Evolutionary conservation across 2,797 vertebrate species (phyloP), one percentile per base, ranked within the genome.

Genomic region (Brachyalestes nurse): DNA sequence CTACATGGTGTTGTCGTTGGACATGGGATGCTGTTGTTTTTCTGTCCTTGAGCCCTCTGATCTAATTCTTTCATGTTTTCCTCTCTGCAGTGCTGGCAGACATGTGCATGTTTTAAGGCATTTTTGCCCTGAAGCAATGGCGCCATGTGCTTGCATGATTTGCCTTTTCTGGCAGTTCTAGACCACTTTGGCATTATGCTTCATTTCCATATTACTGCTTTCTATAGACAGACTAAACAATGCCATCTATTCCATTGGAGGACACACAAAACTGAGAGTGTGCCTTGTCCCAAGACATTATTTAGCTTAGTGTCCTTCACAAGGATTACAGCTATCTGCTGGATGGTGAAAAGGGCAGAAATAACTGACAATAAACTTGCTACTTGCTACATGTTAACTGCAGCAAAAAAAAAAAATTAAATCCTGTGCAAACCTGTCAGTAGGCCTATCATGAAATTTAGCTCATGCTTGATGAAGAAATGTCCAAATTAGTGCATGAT

Each of bases 161-260:
- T 70, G 42, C 73, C 58, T 34, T 82, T 83, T 79, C 79, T 82
- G 72, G 70, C 77, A 83, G 7, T 78, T 55, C 45, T 17, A 73
- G 42, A 8, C 76, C 21, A 38, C 65, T 28, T 38, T 65, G 80
- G 61, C 64, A 72, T 70, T 67, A 19, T 21, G 51, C 64, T 76
- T 74, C 28, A 66, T 73, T 78, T 67, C 40, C 13, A 60, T 78
- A 55, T 23, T 12, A 8, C 23, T 71, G 47, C n/a, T 65, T 72
- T 72, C 38, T 76, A 42, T 69, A 34, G 62, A 81, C 10, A 5
- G 34, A 70, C 19, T 3, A 9, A 69, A 53, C 45, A 72, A 28
- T 17, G 25, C 47, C 12, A n/a, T 67, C 2, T 6, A 70, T 70
- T 4, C 2, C 5, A 34, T 12, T 47, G 45, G 45, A 47, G 7